phyloP scores from a whole-genome alignment of 2,113 vertebrate species.

The Thomomys bottae region DNA sequence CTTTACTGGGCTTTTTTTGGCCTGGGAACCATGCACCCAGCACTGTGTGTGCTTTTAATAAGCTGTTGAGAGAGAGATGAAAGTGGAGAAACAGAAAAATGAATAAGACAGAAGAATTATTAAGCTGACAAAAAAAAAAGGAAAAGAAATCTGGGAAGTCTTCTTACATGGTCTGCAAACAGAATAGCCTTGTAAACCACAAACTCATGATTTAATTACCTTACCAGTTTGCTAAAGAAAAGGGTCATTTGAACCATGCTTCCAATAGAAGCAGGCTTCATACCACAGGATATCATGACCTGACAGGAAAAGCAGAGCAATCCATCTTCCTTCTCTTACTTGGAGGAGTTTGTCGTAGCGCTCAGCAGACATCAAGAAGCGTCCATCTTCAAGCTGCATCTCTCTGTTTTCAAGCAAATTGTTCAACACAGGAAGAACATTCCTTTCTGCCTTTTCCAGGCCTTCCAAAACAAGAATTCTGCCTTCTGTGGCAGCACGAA shows the following conservation, averaged over 20 bases:
- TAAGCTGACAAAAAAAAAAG: not conserved
- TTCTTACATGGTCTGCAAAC: not conserved
- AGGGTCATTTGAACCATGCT: not conserved
- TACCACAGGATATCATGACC: not conserved
- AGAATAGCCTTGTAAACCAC: not conserved
- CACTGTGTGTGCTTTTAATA: not conserved
- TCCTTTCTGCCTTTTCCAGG: conserved; percentile 96
- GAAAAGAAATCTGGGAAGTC: not conserved
- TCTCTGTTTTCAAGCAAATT: conserved; percentile 98
- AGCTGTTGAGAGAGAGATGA: not conserved
- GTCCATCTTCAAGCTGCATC: conserved; percentile 98
- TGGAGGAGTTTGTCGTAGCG: conserved; percentile 96
- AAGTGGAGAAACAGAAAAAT: not conserved
- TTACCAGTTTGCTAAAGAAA: not conserved
- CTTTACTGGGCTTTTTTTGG: not conserved
- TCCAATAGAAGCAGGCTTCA: not conserved
- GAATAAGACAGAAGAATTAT: not conserved
- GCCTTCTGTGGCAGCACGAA: conserved; percentile 94
- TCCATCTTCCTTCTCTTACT: conserved; percentile 81
- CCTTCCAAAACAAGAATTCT: conserved; percentile 96
- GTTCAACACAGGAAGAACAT: conserved; percentile 96
- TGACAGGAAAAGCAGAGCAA: not conserved
- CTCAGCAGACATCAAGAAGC: conserved; percentile 95
- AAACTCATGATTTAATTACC: not conserved
- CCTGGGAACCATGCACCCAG: not conserved